These are phyloP conservation scores for Condylostylus longicornis DNA, from an alignment of 1,140 invertebrate species.

Conservation along the genomic window DNA sequence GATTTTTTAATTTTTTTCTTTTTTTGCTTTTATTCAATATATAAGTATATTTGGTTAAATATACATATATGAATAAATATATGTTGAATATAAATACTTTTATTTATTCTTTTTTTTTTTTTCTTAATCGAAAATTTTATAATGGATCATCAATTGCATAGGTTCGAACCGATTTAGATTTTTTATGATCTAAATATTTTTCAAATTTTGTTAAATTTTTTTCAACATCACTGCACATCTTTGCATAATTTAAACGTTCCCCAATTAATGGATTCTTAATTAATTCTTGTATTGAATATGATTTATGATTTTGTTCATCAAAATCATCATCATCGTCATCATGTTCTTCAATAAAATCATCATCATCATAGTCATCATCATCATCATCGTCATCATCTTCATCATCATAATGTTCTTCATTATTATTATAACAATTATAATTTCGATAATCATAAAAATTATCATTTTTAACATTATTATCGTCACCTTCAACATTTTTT, in stretches of 20 bases:
- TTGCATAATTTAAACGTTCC: constrained; percentile 29
- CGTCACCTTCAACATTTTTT: constrained; percentile 18
- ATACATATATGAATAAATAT: too few relatives aligned
- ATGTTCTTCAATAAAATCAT: constrained; percentile 9
- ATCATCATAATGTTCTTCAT: constrained; percentile 11
- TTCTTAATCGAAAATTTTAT: constrained; percentile 4
- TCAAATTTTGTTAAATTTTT: constrained; percentile 25
- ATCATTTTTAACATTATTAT: constrained; percentile 13
- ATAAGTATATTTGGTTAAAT: too few relatives aligned
- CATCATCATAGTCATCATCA: constrained; percentile 12
- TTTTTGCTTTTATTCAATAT: too few relatives aligned
- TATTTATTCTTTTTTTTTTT: constrained; percentile 4
- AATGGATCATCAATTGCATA: constrained; percentile 24
- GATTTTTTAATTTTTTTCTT: too few relatives aligned
- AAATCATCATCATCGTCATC: constrained; percentile 12
- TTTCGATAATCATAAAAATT: too few relatives aligned
- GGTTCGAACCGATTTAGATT: constrained; percentile 16
- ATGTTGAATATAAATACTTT: neutral
- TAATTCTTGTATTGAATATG: constrained; percentile 29
- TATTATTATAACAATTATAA: neutral
- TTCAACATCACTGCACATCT: constrained; percentile 29
- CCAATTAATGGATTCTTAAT: constrained; percentile 24
- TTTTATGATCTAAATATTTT: constrained; percentile 22
- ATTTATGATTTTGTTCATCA: constrained; percentile 14
- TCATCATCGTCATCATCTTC: constrained; percentile 14